phyloP scores from a whole-genome alignment of 2,113 vertebrate genomes.

The Hemichromis elongatus region DNA sequence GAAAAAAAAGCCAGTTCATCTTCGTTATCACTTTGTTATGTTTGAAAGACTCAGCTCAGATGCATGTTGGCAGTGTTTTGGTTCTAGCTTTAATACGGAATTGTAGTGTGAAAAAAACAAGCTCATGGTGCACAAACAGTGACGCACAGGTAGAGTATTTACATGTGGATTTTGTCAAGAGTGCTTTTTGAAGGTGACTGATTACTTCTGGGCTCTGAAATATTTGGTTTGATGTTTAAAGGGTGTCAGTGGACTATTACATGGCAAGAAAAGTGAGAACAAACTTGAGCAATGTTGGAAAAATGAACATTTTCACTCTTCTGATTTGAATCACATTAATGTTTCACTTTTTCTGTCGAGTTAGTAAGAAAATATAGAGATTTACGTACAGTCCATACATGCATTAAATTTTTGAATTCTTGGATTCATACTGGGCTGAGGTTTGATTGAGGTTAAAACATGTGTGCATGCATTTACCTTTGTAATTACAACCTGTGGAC shows the following conservation, averaged over 20 bases:
- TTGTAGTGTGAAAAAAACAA: conserved; percentile 30
- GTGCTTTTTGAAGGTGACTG: neutral
- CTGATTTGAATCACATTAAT: neutral
- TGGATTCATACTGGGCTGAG: conserved; percentile 22
- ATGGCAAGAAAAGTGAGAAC: neutral
- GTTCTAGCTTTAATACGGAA: conserved; percentile 39
- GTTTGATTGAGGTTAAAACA: conserved; percentile 14
- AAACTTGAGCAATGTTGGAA: neutral
- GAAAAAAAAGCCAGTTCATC: conserved; percentile 21
- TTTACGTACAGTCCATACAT: conserved; percentile 6
- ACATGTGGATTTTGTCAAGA: conserved; percentile 9
- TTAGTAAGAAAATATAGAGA: conserved; percentile 7
- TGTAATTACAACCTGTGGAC: conserved; percentile 56
- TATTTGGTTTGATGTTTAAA: conserved; percentile 8
- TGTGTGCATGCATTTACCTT: conserved; percentile 51
- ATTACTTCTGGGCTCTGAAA: conserved; percentile 1
- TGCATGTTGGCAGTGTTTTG: conserved; percentile 66
- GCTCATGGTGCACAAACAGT: neutral
- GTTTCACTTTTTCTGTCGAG: conserved; percentile 3
- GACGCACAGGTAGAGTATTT: conserved; percentile 11
- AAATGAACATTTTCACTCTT: conserved; percentile 2
- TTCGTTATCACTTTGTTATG: conserved; percentile 34
- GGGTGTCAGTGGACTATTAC: neutral
- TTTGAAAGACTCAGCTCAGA: conserved; percentile 49
- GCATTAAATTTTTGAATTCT: conserved; percentile 32